Conservation (phyloP, 2,888 invertebrate species). For the Troglohyphantes excavatus region DNA sequence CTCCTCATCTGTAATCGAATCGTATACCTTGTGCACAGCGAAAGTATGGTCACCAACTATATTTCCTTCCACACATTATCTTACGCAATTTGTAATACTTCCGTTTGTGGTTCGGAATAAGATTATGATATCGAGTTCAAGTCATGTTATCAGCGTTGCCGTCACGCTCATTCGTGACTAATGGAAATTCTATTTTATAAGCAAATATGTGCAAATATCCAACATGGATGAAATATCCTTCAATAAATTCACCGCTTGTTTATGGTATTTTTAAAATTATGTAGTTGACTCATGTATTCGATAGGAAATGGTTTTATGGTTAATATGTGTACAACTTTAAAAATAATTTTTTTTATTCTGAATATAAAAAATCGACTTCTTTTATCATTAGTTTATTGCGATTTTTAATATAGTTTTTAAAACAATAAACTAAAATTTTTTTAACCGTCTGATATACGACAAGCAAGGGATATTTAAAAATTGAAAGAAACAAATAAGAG, state of each 20-base stretch:
- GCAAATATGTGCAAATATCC: neutral
- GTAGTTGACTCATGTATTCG: neutral
- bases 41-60: no score
- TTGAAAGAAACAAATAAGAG: no score
- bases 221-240: neutral
- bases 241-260: neutral
- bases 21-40: no score
- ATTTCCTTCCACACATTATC: neutral
- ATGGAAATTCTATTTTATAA: neutral
- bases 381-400: no score
- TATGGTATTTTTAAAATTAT: neutral
- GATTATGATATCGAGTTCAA: neutral
- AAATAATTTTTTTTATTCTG: no score
- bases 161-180: neutral
- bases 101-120: neutral
- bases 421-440: no score
- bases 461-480: no score
- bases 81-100: neutral
- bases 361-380: no score
- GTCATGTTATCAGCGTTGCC: neutral
- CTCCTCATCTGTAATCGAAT: no score
- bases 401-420: no score
- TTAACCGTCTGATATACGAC: no score
- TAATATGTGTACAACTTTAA: neutral
- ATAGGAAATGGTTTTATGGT: neutral